Evolutionary conservation across 2,113 vertebrate genomes (phyloP).

Genomic region (Galbula dea): DNA sequence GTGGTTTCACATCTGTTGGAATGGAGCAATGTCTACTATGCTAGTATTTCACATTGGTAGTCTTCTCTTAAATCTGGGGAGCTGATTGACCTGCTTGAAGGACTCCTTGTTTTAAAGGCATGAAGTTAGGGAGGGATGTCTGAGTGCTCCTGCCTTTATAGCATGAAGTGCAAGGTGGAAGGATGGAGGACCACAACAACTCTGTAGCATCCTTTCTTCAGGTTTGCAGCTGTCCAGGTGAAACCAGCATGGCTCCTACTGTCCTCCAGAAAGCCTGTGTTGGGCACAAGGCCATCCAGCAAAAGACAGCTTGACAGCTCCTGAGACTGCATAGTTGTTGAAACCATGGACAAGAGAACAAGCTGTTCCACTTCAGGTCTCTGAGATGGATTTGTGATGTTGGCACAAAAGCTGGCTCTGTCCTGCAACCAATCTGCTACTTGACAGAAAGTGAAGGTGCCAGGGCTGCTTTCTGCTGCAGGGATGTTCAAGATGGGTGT

Average conservation of each 20-base stretch:
- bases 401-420: background rate
- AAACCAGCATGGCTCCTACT: background rate
- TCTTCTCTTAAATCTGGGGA: background rate
- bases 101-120: background rate
- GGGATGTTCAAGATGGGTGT: background rate
- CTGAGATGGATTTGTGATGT: background rate
- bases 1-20: background rate
- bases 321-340: background rate
- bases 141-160: background rate
- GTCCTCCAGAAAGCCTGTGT: background rate
- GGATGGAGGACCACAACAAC: background rate
- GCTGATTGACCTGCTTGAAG: background rate
- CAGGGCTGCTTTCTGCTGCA: background rate
- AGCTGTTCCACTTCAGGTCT: constrained; percentile 22
- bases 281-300: background rate
- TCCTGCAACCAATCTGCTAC: background rate
- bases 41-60: background rate
- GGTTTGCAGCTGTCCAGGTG: background rate
- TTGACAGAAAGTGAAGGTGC: background rate
- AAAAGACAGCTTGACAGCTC: background rate
- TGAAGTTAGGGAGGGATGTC: background rate
- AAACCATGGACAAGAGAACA: background rate
- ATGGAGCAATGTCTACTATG: background rate
- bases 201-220: background rate
- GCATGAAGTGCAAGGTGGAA: background rate